Conservation (phyloP, 2,888 invertebrate species). For the Pelosia muscerda region DNA sequence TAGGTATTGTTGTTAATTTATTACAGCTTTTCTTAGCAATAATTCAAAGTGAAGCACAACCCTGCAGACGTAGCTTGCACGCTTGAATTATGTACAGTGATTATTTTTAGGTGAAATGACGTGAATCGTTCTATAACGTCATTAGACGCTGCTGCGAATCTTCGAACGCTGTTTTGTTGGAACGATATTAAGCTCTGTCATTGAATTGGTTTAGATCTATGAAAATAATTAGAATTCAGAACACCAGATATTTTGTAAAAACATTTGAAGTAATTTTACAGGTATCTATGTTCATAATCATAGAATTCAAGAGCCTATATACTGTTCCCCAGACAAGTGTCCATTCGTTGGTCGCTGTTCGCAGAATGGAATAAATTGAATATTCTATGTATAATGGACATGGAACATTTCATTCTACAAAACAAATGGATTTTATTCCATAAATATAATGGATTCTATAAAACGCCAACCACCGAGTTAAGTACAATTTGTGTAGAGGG, state of each 20-base stretch:
- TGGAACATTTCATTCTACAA: too few relatives aligned
- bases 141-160: constrained; percentile 26
- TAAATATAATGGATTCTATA: too few relatives aligned
- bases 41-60: constrained; percentile 40
- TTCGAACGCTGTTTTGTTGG: constrained; percentile 23
- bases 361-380: too few relatives aligned
- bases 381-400: too few relatives aligned
- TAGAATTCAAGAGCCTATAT: too few relatives aligned
- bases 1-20: constrained; percentile 44
- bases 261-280: too few relatives aligned
- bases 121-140: constrained; percentile 39
- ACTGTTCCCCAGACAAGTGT: too few relatives aligned
- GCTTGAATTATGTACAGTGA: constrained; percentile 48
- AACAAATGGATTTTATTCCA: too few relatives aligned
- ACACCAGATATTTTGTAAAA: neutral
- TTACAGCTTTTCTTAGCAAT: constrained; percentile 40
- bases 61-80: constrained; percentile 41
- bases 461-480: too few relatives aligned
- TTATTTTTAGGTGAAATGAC: constrained; percentile 55
- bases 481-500: too few relatives aligned
- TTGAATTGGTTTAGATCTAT: neutral
- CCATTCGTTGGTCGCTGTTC: too few relatives aligned
- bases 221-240: neutral
- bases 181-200: neutral
- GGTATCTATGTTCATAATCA: too few relatives aligned